Base-by-base conservation (phyloP, 2,113 vertebrate species). In the Physeter macrocephalus region DNA sequence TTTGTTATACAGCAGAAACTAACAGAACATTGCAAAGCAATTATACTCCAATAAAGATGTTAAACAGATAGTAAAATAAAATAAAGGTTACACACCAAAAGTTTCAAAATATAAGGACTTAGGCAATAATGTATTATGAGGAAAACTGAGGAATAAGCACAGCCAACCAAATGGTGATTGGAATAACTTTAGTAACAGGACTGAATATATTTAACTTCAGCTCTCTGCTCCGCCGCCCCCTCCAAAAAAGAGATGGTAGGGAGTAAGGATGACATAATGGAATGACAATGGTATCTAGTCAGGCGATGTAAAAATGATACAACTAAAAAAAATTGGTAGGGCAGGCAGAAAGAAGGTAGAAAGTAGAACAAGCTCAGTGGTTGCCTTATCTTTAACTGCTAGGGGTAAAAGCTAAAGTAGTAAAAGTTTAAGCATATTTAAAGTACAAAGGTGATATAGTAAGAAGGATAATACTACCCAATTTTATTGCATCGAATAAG, bases 381-480 rank as follows among this genome's bases (percentile, higher is more conserved):
- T 6, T n/a, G 25, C 31, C 59, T 49, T 46, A 41, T n/a, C 25
- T 67, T 46, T 39, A 23, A 36, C 27, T 9, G 25, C 23, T 5
- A 12, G 34, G 57, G 41, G 12, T 25, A 46, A 84, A n/a, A 82
- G 49, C 64, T 43, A 71, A 62, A 54, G 61, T 0, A 23, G 31
- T 12, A 5, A 49, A 29, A 36, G 39, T 31, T 67, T 21, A 39
- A 41, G 34, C 31, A 0, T 64, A 31, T 46, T 54, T 39, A 18
- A 66, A 49, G 20, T 8, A 36, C 29, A 18, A 29, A 61, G 39
- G 31, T 1, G 20, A n/a, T n/a, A 29, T 14, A 4, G 1, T 0
- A 10, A n/a, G 43, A n/a, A 62, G 21, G 54, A 1, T 25, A 41
- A 36, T 3, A 4, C 8, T 39, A 1, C 34, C 41, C 10, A 43